Percentiles rank a stretch among this genome's conserved stretches.
Conservation (phyloP, 1,140 invertebrate species). For the Sitophilus oryzae region DNA sequence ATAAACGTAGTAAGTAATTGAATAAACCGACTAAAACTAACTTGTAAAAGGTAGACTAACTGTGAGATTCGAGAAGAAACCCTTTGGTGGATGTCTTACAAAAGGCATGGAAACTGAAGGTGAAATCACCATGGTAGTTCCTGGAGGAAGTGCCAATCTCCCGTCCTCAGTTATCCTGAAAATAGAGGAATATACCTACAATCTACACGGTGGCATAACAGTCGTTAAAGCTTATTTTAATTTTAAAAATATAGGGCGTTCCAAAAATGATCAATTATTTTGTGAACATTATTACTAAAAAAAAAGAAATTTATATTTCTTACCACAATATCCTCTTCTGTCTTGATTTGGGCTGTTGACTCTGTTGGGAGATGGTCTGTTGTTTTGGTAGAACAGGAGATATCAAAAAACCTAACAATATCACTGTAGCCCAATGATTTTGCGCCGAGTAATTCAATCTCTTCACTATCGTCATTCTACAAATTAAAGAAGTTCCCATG, state of each 20-base stretch:
- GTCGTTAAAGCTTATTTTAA: neutral
- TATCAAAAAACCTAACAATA: constrained; percentile 8
- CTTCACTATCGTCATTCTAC: no score
- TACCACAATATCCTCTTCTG: constrained; percentile 23
- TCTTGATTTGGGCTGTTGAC: constrained; percentile 16
- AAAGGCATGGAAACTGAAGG: constrained; percentile 76
- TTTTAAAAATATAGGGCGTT: neutral
- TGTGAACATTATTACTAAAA: neutral
- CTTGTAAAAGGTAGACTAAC: constrained; percentile 82
- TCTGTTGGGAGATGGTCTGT: neutral
- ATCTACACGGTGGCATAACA: no score
- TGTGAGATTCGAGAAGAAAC: constrained; percentile 77
- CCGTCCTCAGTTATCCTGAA: constrained; percentile 72
- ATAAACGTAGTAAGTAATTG: no score
- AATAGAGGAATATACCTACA: neutral
- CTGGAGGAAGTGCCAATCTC: constrained; percentile 71
- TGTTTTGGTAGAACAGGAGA: constrained; percentile 1
- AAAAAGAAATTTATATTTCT: neutral
- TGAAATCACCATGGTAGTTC: constrained; percentile 70
- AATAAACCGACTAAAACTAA: no score
- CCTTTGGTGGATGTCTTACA: constrained; percentile 73
- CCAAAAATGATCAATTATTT: neutral
- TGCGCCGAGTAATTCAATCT: no score
- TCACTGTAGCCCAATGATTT: neutral
- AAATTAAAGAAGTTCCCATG: no score